Evolutionary conservation across 2,888 invertebrate species (phyloP).

Genomic region (Scrobipalpa costella): DNA sequence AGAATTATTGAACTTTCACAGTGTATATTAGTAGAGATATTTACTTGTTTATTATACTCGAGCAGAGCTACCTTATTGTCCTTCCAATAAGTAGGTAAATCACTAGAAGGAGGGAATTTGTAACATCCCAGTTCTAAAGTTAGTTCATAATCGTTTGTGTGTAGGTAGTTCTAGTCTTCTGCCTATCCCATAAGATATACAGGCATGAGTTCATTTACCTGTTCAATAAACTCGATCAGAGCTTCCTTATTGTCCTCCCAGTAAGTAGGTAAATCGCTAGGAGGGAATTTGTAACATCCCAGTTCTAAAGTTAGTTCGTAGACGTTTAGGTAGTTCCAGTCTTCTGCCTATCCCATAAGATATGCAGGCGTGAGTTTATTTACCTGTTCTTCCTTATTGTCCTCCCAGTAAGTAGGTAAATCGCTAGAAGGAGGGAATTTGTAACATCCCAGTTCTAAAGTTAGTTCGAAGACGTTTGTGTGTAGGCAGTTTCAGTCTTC

Average conservation of each 20-base stretch:
- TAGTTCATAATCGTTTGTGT: conserved; percentile 95
- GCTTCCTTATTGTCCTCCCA: conserved; percentile 96
- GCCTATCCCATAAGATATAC: no score
- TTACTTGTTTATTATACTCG: conserved; percentile 92
- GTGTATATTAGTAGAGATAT: no score
- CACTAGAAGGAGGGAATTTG: conserved; percentile 82
- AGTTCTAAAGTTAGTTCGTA: conserved; percentile 97
- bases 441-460: conserved; percentile 95
- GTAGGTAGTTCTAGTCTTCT: conserved; percentile 88
- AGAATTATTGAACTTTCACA: no score
- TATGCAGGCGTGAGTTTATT: neutral
- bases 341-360: neutral
- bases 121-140: conserved; percentile 97
- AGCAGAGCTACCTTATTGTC: conserved; percentile 94
- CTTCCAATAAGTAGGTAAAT: conserved; percentile 86
- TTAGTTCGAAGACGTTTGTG: conserved; percentile 96
- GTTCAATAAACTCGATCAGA: conserved; percentile 84
- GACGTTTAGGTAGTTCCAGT: conserved; percentile 88
- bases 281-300: conserved; percentile 96
- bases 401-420: conserved; percentile 87
- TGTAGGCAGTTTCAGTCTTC: conserved; percentile 88
- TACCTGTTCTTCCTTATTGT: conserved; percentile 95
- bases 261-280: conserved; percentile 70
- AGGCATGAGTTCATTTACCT: no score
- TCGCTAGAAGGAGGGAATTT: conserved; percentile 82